phyloP scores from a whole-genome alignment of 2,797 vertebrate genomes.

The Apogon hyalosoma region DNA sequence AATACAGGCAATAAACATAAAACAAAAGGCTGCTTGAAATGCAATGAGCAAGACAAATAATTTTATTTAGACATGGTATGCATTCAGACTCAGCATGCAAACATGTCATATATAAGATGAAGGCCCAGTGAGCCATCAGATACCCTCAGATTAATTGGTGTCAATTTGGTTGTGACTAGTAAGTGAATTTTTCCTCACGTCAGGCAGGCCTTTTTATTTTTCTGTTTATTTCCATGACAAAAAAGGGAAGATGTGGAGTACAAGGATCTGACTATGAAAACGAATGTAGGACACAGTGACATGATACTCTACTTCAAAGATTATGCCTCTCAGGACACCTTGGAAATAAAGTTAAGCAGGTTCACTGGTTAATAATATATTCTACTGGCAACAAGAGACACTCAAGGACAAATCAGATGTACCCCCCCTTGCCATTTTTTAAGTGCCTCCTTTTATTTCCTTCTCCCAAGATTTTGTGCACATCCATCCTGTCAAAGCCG shows the following conservation, averaged over 20 bases:
- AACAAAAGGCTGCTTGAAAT: too few species aligned
- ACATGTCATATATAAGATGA: too few species aligned
- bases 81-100: too few species aligned
- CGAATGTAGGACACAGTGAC: constrained; percentile 8
- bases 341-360: constrained; percentile 32
- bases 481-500: constrained; percentile 44
- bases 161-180: too few species aligned
- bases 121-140: too few species aligned
- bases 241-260: constrained; percentile 57
- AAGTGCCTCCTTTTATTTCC: constrained; percentile 66
- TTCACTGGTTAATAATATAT: constrained; percentile 35
- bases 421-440: constrained; percentile 46
- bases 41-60: too few species aligned
- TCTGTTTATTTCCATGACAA: constrained; percentile 84
- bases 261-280: neutral
- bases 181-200: too few species aligned
- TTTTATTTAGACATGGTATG: too few species aligned
- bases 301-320: constrained; percentile 13
- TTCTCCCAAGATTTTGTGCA: constrained; percentile 58
- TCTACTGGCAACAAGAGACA: constrained; percentile 44
- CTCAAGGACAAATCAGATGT: constrained; percentile 55
- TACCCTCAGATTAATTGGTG: too few species aligned
- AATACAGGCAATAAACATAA: too few species aligned
- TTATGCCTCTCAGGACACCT: constrained; percentile 12
- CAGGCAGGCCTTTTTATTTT: constrained; percentile 72